A percentile compares a stretch with the other conserved stretches of the same genome.
Conservation (phyloP, 2,797 vertebrate genomes). For the Synaphobranchus kaupii region DNA sequence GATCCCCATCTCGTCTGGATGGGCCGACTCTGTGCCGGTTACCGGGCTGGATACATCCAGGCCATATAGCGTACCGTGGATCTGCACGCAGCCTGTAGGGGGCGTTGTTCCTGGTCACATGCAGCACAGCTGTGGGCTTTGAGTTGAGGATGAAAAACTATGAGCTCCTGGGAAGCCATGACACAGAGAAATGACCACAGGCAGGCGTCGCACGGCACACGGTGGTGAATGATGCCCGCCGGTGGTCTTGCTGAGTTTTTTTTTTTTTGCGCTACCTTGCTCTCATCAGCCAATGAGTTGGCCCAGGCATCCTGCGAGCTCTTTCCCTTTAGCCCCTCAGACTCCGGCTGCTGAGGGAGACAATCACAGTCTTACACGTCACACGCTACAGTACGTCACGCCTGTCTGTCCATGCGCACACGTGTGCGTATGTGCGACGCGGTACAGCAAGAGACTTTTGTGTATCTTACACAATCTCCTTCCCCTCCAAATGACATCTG, state of each 20-base stretch:
- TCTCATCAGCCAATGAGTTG: conserved; percentile 56
- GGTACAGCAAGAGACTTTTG: not conserved
- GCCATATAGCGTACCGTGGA: not conserved
- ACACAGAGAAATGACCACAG: conserved; percentile 47
- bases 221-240: not conserved
- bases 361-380: conserved; percentile 29
- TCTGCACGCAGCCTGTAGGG: not conserved
- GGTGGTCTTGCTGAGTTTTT: conserved; percentile 17
- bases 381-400: not conserved
- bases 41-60: not conserved
- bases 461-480: not conserved
- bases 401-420: too few relatives aligned
- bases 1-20: not conserved
- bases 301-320: conserved; percentile 61
- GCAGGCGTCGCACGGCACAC: conserved; percentile 32
- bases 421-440: not conserved
- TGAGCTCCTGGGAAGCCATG: conserved; percentile 34
- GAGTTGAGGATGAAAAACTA: conserved; percentile 33
- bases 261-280: conserved; percentile 68
- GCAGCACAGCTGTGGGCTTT: conserved; percentile 40
- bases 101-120: conserved; percentile 50
- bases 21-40: not conserved
- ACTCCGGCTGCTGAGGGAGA: conserved; percentile 63
- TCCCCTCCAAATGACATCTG: not conserved
- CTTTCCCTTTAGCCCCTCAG: conserved; percentile 57